Evolutionary conservation across 2,113 vertebrate species (phyloP), one percentile per base, ranked within the genome.

Genomic region (Engystomops pustulosus): DNA sequence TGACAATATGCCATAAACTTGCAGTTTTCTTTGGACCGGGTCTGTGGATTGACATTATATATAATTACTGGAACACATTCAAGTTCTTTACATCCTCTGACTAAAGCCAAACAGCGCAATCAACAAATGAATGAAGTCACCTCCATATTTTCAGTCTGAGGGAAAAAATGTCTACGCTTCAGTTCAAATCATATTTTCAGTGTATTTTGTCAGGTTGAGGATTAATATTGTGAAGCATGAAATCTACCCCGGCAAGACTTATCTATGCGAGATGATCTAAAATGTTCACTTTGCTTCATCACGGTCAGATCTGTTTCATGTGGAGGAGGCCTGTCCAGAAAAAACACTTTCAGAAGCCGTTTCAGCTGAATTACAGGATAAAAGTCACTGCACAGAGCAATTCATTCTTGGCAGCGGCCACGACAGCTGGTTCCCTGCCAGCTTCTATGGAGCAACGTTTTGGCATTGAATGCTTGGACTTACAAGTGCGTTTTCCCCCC

Each of bases 301-400:
- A 68, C 62, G 30, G 81, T 51, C 44, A 84, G 60, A 74, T 77
- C 81, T 77, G 62, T 84, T 84, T 84, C 72, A 84, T 76, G 72
- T 76, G 60, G 58, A 83, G 18, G 23, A 68, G 72, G n/a, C 47
- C 55, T 53, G 72, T 77, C 82, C 82, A 78, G 60, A 49, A 67
- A 84, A 84, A 84, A 84, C 72, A 78, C 58, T 84, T 82, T 84
- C 82, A 77, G 82, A 69, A 84, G 81, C 72, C 68, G 81, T 84
- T 84, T 84, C 71, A 77, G 44, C 60, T 84, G 82, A 77, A 69
- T 77, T 84, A 84, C 72, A 68, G 82, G 60, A 77, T 41, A 68
- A 84, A 77, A 84, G 60, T 68, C 72, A 82, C 32, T 82, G 80
- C 69, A 74, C 80, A 82, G 51, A 82, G 80, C 69, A 74, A 82